phyloP scores from a whole-genome alignment of 2,888 invertebrate species.

The Salpingus planirostris region DNA sequence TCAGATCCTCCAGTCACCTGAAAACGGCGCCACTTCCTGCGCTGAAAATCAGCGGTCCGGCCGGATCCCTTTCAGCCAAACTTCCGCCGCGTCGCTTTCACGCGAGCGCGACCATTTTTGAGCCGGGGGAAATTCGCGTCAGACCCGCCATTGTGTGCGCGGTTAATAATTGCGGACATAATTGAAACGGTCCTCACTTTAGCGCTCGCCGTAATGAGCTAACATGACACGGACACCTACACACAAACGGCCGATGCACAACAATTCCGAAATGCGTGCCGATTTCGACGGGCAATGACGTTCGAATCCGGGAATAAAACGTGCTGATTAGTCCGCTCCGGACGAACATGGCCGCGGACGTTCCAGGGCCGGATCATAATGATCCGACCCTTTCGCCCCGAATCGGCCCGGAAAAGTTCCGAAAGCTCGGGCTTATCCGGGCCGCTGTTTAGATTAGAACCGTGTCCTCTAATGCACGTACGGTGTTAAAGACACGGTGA shows the following conservation, averaged over 20 bases:
- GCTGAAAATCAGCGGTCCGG: too few species aligned
- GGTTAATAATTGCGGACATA: slow-evolving; percentile 8
- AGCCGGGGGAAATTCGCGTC: too few species aligned
- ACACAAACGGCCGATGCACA: slow-evolving; percentile 33
- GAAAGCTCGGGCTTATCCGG: slow-evolving; percentile 7
- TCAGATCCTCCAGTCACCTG: too few species aligned
- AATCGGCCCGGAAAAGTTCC: slow-evolving; percentile 6
- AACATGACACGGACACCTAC: slow-evolving; percentile 23
- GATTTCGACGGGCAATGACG: slow-evolving; percentile 41
- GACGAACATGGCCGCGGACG: slow-evolving; percentile 31
- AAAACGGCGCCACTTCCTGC: too few species aligned
- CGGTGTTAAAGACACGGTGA: slow-evolving; percentile 11
- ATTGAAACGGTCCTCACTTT: slow-evolving; percentile 10
- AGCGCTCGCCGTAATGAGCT: slow-evolving; percentile 15
- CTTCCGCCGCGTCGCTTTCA: too few species aligned
- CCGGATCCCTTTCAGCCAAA: too few species aligned
- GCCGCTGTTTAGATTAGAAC: slow-evolving; percentile 5
- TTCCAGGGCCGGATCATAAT: slow-evolving; percentile 27
- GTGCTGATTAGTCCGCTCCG: slow-evolving; percentile 38
- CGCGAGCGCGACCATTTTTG: too few species aligned
- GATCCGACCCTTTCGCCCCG: slow-evolving; percentile 9
- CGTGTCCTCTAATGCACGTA: slow-evolving; percentile 9
- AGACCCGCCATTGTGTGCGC: too few species aligned
- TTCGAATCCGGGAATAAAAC: slow-evolving; percentile 37
- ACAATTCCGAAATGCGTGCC: slow-evolving; percentile 33